phyloP scores from a whole-genome alignment of 2,888 invertebrate genomes.

The Embidobia sp. region DNA sequence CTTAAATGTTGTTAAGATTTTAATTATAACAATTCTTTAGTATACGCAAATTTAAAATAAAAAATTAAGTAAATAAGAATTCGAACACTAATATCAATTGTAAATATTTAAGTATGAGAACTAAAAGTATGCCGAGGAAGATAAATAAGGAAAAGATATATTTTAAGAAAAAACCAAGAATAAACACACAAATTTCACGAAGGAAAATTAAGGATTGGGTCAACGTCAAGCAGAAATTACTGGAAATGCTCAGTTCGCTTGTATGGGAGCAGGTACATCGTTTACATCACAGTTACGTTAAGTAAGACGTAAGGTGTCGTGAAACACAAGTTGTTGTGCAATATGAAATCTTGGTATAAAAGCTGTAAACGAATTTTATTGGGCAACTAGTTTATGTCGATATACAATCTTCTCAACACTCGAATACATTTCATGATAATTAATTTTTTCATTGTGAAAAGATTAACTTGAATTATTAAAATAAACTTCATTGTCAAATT shows the following conservation, averaged over 20 bases:
- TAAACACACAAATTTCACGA: constrained; percentile 35
- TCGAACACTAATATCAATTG: too few species aligned
- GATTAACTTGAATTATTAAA: too few species aligned
- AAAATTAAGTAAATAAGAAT: too few species aligned
- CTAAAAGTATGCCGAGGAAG: constrained; percentile 68
- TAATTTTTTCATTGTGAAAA: too few species aligned
- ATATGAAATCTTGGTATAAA: constrained; percentile 37
- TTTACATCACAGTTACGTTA: constrained; percentile 54
- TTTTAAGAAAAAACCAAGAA: not conserved
- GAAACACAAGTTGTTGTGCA: constrained; percentile 43
- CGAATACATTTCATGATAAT: not conserved
- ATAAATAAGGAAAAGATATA: constrained; percentile 9
- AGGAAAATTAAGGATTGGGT: constrained; percentile 42
- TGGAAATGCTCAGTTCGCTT: constrained; percentile 46
- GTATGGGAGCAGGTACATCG: constrained; percentile 47
- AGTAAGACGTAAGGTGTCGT: constrained; percentile 54
- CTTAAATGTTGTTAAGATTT: too few species aligned
- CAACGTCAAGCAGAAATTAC: constrained; percentile 46
- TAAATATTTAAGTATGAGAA: too few species aligned
- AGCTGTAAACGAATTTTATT: constrained; percentile 31
- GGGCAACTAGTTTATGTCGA: constrained; percentile 20
- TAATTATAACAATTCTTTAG: too few species aligned
- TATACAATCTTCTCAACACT: constrained; percentile 17
- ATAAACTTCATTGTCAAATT: too few species aligned
- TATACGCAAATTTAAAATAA: too few species aligned